Percentiles rank a stretch among this genome's conserved stretches.
Evolutionary conservation across 2,113 vertebrate genomes (phyloP).

Genomic region (Candoia aspera): DNA sequence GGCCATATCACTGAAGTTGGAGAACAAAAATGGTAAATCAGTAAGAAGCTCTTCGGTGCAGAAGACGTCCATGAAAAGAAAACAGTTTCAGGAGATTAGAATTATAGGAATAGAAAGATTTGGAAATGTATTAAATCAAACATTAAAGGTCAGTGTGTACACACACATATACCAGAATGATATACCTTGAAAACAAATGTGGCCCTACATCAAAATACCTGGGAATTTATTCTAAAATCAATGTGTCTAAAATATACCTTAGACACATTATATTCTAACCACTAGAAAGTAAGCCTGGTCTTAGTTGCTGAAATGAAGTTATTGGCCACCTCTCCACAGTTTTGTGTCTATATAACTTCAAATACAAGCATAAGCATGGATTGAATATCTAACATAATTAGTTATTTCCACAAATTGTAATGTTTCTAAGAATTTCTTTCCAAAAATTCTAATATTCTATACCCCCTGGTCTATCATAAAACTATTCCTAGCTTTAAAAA

Average conservation of each 20-base stretch:
- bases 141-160: background rate
- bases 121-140: background rate
- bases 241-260: background rate
- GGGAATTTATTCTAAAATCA: background rate
- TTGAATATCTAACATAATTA: background rate
- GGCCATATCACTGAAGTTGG: background rate
- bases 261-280: background rate
- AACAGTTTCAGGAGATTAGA: background rate
- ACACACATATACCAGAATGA: background rate
- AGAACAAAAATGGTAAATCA: background rate
- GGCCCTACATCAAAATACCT: background rate
- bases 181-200: background rate
- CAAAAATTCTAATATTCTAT: background rate
- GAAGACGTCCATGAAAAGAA: background rate
- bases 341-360: background rate
- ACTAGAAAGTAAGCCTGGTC: background rate
- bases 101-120: background rate
- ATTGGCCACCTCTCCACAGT: background rate
- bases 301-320: background rate
- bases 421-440: background rate
- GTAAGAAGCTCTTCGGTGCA: background rate
- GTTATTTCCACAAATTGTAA: background rate
- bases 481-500: background rate
- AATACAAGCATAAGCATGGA: background rate
- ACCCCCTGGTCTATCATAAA: background rate